Conservation (phyloP, 2,113 vertebrate species). For the Circaetus gallicus region DNA sequence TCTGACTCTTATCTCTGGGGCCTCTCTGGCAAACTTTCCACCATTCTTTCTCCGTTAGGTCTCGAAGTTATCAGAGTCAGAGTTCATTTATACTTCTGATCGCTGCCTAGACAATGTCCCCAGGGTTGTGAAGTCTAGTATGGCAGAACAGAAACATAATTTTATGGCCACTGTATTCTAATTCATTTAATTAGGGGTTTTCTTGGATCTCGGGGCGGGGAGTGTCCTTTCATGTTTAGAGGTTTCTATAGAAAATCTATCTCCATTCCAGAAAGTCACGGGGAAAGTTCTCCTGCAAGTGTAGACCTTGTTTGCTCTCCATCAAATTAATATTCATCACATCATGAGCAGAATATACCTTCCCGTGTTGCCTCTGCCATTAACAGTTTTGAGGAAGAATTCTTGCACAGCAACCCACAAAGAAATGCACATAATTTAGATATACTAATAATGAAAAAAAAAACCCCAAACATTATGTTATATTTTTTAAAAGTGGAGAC, state of each 20-base stretch:
- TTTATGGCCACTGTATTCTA: conserved; percentile 15
- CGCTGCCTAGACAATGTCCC: background rate
- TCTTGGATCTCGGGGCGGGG: background rate
- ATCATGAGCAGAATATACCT: background rate
- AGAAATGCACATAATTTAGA: background rate
- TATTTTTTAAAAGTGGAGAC: background rate
- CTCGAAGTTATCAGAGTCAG: conserved; percentile 59
- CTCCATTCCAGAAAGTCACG: background rate
- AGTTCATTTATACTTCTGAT: conserved; percentile 45
- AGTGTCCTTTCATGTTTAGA: conserved; percentile 45
- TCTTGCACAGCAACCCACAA: background rate
- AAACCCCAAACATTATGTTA: background rate
- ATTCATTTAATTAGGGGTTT: conserved; percentile 55
- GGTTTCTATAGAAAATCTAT: conserved; percentile 19
- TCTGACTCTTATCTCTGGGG: conserved; percentile 26
- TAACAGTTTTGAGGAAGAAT: background rate
- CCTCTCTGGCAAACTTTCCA: conserved; percentile 19
- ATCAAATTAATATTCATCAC: conserved; percentile 6
- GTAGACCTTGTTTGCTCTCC: background rate
- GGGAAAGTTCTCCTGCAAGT: background rate
- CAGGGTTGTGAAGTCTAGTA: conserved; percentile 7
- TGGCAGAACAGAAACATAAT: conserved; percentile 41
- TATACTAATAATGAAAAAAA: background rate
- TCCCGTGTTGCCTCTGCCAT: background rate
- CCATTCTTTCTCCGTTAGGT: conserved; percentile 27